Evolutionary conservation across 2,888 invertebrate genomes (phyloP), one percentile per base, ranked within the genome.

Genomic region (Drepana falcataria): DNA sequence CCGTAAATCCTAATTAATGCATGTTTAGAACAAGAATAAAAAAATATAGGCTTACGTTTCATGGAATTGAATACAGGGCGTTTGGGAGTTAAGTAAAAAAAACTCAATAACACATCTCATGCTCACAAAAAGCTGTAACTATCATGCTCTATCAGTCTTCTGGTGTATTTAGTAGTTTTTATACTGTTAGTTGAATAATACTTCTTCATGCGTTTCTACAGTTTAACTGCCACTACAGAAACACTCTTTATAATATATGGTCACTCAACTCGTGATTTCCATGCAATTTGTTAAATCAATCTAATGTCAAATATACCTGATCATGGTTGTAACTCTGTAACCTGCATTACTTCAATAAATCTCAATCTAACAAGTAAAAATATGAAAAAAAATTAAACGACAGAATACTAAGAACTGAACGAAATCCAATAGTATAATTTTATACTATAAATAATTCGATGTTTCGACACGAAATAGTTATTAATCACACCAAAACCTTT

Each of bases 81-180:
- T 21, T 21, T 21, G 21, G 21, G 21, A 21, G 21, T 48, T 35
- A 34, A 4, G 34, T 3, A 33, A 47, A 47, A 5, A 35, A 34
- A 52, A 52, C 21, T 34, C 41, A 51, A 52, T 41, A 58, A 56
- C 54, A 52, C 57, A 55, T 55, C 49, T 47, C 83, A 83, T 84
- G 83, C 84, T 76, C 54, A 63, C 70, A 77, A 80, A 70, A 77
- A 79, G 76, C 73, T 69, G 60, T 70, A 58, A 59, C 61, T 64
- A 60, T 58, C 85, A 85, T 85, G 85, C 85, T 72, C 9, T 44
- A 7, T 44, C 9, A 3, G 3, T 9, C 9, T 59, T 65, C 60
- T 60, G 66, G 57, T 41, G 33, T 51, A 34, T 51, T 53, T 53
- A 57, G 64, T 73, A 69, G 68, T 66, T 64, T 64, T 54, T 56